Percentiles rank a stretch among this genome's conserved stretches.
phyloP scores from a whole-genome alignment of 2,797 vertebrate genomes.

The Eulemur rubriventer region DNA sequence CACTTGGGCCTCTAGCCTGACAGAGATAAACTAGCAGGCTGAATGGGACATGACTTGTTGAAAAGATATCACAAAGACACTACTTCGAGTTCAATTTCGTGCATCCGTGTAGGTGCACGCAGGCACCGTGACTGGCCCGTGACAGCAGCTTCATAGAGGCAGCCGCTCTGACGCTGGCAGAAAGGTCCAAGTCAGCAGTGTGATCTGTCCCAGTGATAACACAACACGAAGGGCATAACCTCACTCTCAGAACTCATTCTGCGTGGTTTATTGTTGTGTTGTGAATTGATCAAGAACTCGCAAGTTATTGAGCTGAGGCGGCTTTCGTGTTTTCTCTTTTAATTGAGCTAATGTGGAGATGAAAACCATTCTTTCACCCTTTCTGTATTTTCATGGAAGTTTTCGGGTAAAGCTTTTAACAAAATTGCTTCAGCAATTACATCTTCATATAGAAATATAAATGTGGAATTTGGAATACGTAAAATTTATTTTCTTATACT shows the following conservation, averaged over 20 bases:
- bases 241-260: constrained; percentile 82
- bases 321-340: constrained; percentile 76
- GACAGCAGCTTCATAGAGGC: constrained; percentile 82
- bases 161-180: constrained; percentile 73
- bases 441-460: constrained; percentile 30
- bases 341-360: constrained; percentile 76
- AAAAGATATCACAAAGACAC: constrained; percentile 88
- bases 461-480: constrained; percentile 67
- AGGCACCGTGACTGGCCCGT: constrained; percentile 79
- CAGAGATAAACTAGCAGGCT: constrained; percentile 88
- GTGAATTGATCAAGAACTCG: constrained; percentile 79
- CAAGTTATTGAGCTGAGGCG: constrained; percentile 77
- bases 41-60: constrained; percentile 89
- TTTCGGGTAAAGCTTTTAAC: constrained; percentile 70
- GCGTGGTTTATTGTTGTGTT: constrained; percentile 80
- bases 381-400: constrained; percentile 64
- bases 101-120: constrained; percentile 80
- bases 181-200: constrained; percentile 82
- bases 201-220: constrained; percentile 79
- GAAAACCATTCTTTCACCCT: constrained; percentile 47
- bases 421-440: constrained; percentile 64
- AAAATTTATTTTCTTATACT: constrained; percentile 48
- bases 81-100: constrained; percentile 86
- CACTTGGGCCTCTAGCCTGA: constrained; percentile 83
- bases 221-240: constrained; percentile 82